Evolutionary conservation across 2,888 invertebrate genomes (phyloP).

Genomic region (Coleophora deauratella): DNA sequence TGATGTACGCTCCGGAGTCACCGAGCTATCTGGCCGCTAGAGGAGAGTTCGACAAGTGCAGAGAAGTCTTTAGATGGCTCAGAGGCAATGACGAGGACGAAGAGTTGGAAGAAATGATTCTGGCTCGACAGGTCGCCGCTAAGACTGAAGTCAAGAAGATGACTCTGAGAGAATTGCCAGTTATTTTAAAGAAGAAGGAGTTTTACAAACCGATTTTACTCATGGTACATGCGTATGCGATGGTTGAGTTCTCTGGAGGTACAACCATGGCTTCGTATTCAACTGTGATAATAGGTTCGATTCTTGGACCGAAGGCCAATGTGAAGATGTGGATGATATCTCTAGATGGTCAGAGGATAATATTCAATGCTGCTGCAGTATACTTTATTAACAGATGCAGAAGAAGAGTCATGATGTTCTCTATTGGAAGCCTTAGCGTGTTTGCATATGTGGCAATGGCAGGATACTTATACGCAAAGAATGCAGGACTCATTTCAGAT

Average conservation of each 20-base stretch:
- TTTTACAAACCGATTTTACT: slow-evolving; percentile 74
- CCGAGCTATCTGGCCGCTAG: slow-evolving; percentile 77
- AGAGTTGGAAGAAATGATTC: slow-evolving; percentile 49
- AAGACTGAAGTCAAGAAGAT: slow-evolving; percentile 12
- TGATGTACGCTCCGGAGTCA: slow-evolving; percentile 70
- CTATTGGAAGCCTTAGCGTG: slow-evolving; percentile 73
- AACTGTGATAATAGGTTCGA: slow-evolving; percentile 70
- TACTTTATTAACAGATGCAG: slow-evolving; percentile 73
- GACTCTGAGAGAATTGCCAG: slow-evolving; percentile 16
- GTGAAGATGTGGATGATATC: slow-evolving; percentile 77
- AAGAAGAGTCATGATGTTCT: slow-evolving; percentile 73
- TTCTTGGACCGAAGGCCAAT: slow-evolving; percentile 73
- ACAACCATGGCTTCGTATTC: slow-evolving; percentile 80
- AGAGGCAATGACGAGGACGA: slow-evolving; percentile 64
- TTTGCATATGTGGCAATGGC: slow-evolving; percentile 69
- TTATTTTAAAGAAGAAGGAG: slow-evolving; percentile 43
- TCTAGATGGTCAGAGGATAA: slow-evolving; percentile 74
- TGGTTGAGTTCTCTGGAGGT: slow-evolving; percentile 78
- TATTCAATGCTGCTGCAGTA: slow-evolving; percentile 74
- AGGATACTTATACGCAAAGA: slow-evolving; percentile 41
- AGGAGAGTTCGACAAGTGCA: slow-evolving; percentile 67
- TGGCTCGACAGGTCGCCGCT: slow-evolving; percentile 27
- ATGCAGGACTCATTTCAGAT: slow-evolving; percentile 22
- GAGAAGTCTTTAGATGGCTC: slow-evolving; percentile 69
- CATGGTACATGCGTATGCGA: slow-evolving; percentile 75